These are phyloP conservation scores for Drosophila lowei DNA, from an alignment of 1,140 invertebrate genomes.

Conservation along the genomic window DNA sequence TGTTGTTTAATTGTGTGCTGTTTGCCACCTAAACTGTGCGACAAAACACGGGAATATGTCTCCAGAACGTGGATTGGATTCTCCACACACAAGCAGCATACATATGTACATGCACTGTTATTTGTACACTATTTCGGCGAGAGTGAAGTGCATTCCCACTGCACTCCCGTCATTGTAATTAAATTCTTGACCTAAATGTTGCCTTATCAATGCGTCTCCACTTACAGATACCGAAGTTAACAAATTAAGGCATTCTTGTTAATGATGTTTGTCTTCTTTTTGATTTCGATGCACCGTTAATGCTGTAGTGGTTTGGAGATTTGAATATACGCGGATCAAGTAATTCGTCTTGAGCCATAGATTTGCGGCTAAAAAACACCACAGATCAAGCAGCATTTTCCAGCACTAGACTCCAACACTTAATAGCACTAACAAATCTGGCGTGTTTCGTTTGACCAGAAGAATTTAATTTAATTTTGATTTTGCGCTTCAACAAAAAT, in stretches of 20 bases:
- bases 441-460: neutral
- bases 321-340: conserved; percentile 6
- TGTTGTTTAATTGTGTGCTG: conserved; percentile 45
- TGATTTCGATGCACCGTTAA: conserved; percentile 14
- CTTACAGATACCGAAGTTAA: conserved; percentile 38
- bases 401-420: too few species aligned
- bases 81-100: too few species aligned
- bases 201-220: conserved; percentile 25
- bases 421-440: too few species aligned
- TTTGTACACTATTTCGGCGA: neutral
- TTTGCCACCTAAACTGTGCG: conserved; percentile 20
- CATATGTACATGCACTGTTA: neutral
- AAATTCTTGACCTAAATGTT: conserved; percentile 65
- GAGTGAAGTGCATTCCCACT: conserved; percentile 4
- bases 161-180: conserved; percentile 35
- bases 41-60: conserved; percentile 18
- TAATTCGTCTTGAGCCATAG: neutral
- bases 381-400: neutral
- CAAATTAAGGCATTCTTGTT: conserved; percentile 23
- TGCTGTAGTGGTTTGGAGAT: neutral
- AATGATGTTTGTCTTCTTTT: conserved; percentile 4
- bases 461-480: neutral
- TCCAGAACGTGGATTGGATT: neutral
- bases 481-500: conserved; percentile 28
- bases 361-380: conserved; percentile 22